A percentile compares a stretch with the other conserved stretches of the same genome.
Evolutionary conservation across 2,113 vertebrate genomes (phyloP).

Genomic region (Ciconia stormi): DNA sequence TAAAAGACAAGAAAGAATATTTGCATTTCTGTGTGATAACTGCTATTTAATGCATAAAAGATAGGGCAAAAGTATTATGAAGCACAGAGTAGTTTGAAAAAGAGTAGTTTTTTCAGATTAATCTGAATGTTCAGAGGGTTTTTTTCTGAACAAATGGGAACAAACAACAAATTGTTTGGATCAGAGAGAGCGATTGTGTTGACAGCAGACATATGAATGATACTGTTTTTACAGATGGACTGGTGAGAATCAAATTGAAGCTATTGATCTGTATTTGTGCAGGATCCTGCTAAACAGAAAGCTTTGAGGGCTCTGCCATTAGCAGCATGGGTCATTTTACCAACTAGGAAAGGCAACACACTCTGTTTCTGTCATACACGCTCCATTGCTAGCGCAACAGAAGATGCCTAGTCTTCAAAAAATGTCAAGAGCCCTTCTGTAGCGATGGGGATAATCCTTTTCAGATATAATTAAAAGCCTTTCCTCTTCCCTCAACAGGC

Average conservation of each 20-base stretch:
- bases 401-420: slow-evolving; percentile 26
- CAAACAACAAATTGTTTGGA: slow-evolving; percentile 48
- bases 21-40: not conserved
- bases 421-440: slow-evolving; percentile 27
- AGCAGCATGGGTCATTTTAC: slow-evolving; percentile 33
- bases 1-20: not conserved
- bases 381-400: not conserved
- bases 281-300: slow-evolving; percentile 43
- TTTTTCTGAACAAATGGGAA: slow-evolving; percentile 31
- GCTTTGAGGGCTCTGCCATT: slow-evolving; percentile 11
- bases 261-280: slow-evolving; percentile 53
- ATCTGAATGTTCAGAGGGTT: not conserved
- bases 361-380: not conserved
- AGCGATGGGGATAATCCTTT: not conserved
- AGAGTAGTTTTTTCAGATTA: not conserved
- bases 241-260: slow-evolving; percentile 56
- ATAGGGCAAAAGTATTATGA: not conserved
- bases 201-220: slow-evolving; percentile 55
- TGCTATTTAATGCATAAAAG: not conserved
- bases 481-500: not conserved
- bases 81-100: not conserved
- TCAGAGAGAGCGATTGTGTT: not conserved
- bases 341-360: not conserved
- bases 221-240: slow-evolving; percentile 57
- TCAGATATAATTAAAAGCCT: slow-evolving; percentile 27